phyloP scores from a whole-genome alignment of 2,113 vertebrate genomes.

The Phylloscopus trochiloides region DNA sequence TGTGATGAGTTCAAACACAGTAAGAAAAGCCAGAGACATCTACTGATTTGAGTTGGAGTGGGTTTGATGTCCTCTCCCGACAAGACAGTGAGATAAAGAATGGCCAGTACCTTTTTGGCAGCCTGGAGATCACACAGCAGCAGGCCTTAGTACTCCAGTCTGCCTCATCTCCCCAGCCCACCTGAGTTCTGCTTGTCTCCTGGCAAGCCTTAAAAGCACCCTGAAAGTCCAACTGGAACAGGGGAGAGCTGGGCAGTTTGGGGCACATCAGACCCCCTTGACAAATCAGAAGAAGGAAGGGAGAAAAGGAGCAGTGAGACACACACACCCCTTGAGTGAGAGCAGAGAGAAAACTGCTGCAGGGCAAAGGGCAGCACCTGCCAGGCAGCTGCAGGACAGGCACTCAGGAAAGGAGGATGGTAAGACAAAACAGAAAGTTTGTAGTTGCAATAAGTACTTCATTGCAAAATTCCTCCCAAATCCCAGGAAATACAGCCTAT shows the following conservation, averaged over 20 bases:
- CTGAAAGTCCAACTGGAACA: background rate
- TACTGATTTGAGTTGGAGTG: background rate
- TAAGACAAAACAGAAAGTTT: background rate
- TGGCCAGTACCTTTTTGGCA: background rate
- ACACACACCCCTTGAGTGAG: accelerated
- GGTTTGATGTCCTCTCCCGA: background rate
- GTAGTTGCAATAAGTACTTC: background rate
- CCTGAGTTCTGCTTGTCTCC: background rate
- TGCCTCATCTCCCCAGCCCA: background rate
- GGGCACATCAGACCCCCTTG: background rate
- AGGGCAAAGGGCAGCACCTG: background rate
- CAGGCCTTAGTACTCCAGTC: background rate
- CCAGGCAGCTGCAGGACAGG: accelerated
- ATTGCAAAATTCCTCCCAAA: background rate
- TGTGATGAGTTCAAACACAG: background rate
- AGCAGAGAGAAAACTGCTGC: background rate
- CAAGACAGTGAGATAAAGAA: background rate
- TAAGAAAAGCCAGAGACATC: background rate
- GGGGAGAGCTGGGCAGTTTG: background rate
- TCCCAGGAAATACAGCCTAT: background rate
- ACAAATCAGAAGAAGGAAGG: background rate
- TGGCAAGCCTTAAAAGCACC: background rate
- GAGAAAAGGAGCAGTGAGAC: background rate
- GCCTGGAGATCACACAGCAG: accelerated
- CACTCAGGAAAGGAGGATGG: background rate